A percentile compares a stretch with the other conserved stretches of the same genome.
These are phyloP conservation scores for Cecropterus lyciades DNA, from an alignment of 1,140 invertebrate genomes.

Conservation along the genomic window DNA sequence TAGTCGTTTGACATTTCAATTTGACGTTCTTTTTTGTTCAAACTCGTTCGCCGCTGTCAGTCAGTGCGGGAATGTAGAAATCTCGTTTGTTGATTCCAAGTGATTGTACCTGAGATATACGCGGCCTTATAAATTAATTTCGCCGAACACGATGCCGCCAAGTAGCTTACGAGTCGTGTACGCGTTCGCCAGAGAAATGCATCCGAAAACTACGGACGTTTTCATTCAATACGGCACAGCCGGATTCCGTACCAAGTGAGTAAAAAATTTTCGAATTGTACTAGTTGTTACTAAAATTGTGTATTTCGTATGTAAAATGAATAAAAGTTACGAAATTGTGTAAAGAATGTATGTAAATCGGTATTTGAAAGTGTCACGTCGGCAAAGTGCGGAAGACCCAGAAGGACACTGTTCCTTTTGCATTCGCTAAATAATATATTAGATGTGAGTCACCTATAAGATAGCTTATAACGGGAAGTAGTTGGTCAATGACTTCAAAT, in stretches of 20 bases:
- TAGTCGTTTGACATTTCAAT: slow-evolving; percentile 35
- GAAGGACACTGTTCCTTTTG: slow-evolving; percentile 53
- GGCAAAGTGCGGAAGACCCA: slow-evolving; percentile 47
- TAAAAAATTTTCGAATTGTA: slow-evolving; percentile 47
- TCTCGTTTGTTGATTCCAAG: slow-evolving; percentile 78
- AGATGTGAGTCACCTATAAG: slow-evolving; percentile 69
- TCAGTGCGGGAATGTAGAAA: slow-evolving; percentile 73
- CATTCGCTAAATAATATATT: slow-evolving; percentile 41
- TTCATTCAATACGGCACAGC: slow-evolving; percentile 89
- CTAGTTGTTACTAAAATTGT: slow-evolving; percentile 3
- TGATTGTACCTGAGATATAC: slow-evolving; percentile 73
- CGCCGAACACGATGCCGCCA: slow-evolving; percentile 74
- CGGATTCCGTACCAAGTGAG: slow-evolving; percentile 89
- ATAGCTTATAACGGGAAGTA: slow-evolving; percentile 76
- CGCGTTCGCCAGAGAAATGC: slow-evolving; percentile 90
- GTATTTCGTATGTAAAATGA: slow-evolving; percentile 34
- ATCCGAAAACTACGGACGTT: slow-evolving; percentile 87
- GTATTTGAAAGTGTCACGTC: slow-evolving; percentile 64
- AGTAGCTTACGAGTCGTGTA: slow-evolving; percentile 86
- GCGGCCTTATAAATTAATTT: slow-evolving; percentile 79
- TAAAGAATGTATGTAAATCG: slow-evolving; percentile 28
- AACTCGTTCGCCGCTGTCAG: slow-evolving; percentile 46
- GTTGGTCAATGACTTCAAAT: slow-evolving; percentile 72
- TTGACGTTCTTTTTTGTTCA: slow-evolving; percentile 43
- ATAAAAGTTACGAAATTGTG: slow-evolving; percentile 23